Evolutionary conservation across 2,113 vertebrate genomes (phyloP).

Genomic region (Gambusia affinis): DNA sequence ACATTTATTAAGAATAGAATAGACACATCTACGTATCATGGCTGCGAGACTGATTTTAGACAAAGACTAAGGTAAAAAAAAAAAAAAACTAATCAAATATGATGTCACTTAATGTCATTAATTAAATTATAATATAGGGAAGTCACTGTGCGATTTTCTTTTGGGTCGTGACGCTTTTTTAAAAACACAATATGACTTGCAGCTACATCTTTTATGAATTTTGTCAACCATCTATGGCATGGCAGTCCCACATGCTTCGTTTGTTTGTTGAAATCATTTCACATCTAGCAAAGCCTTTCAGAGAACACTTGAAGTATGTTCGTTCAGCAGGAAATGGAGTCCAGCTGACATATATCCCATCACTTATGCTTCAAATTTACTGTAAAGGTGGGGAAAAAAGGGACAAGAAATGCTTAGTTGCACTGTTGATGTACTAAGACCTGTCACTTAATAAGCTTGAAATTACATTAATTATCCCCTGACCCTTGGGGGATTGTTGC

Average conservation of each 20-base stretch:
- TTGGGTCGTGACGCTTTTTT: too few relatives aligned
- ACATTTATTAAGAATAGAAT: too few relatives aligned
- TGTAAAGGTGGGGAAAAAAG: background rate
- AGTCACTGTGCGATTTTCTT: too few relatives aligned
- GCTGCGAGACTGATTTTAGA: too few relatives aligned
- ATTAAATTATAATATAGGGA: too few relatives aligned
- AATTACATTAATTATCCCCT: background rate
- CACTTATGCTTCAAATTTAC: background rate
- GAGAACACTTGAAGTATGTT: background rate
- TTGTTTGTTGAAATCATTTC: background rate
- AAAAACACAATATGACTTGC: too few relatives aligned
- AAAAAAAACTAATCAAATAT: too few relatives aligned
- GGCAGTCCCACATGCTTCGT: background rate
- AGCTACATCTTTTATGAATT: background rate
- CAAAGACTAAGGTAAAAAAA: too few relatives aligned
- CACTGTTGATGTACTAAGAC: background rate
- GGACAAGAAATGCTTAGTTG: background rate
- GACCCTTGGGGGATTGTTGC: background rate
- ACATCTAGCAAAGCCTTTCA: too few relatives aligned
- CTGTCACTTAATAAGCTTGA: slow-evolving; percentile 1
- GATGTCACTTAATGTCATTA: too few relatives aligned
- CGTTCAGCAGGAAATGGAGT: too few relatives aligned
- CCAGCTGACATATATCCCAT: background rate
- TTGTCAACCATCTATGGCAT: background rate
- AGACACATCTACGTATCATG: too few relatives aligned